These are phyloP conservation scores for Triplophysa rosa DNA, from an alignment of 2,113 vertebrate species.

Conservation along the genomic window DNA sequence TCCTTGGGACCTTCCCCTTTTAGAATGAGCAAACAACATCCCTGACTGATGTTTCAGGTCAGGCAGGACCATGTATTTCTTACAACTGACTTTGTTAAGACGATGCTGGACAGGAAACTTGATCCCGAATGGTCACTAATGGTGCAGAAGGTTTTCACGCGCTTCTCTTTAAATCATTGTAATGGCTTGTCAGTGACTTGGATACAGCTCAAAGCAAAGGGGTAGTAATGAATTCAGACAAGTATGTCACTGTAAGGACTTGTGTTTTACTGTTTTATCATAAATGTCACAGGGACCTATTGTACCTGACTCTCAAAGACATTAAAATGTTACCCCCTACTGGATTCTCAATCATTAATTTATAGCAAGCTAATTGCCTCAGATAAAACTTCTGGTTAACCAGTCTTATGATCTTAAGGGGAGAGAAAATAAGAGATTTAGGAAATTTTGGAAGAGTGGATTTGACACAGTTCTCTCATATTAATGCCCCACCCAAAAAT, in stretches of 20 bases:
- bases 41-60: constrained; percentile 5
- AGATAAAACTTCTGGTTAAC: constrained; percentile 72
- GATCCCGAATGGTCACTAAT: constrained; percentile 13
- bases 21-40: constrained; percentile 23
- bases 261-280: constrained; percentile 68
- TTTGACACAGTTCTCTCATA: too few relatives aligned
- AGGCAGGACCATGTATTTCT: background rate
- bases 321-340: constrained; percentile 72
- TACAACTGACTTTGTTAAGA: background rate
- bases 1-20: constrained; percentile 4
- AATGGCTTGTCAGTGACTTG: constrained; percentile 11
- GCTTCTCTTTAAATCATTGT: constrained; percentile 1
- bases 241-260: constrained; percentile 50
- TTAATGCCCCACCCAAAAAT: too few relatives aligned
- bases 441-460: background rate
- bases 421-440: constrained; percentile 40
- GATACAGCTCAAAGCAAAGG: constrained; percentile 5
- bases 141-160: background rate
- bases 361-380: constrained; percentile 74
- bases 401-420: constrained; percentile 68
- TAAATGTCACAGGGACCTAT: constrained; percentile 69
- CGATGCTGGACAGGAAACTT: background rate
- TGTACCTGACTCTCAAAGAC: constrained; percentile 72
- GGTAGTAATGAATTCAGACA: constrained; percentile 27
- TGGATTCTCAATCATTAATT: constrained; percentile 78